Evolutionary conservation across 2,888 invertebrate genomes (phyloP).

Genomic region (Ophion costatus): DNA sequence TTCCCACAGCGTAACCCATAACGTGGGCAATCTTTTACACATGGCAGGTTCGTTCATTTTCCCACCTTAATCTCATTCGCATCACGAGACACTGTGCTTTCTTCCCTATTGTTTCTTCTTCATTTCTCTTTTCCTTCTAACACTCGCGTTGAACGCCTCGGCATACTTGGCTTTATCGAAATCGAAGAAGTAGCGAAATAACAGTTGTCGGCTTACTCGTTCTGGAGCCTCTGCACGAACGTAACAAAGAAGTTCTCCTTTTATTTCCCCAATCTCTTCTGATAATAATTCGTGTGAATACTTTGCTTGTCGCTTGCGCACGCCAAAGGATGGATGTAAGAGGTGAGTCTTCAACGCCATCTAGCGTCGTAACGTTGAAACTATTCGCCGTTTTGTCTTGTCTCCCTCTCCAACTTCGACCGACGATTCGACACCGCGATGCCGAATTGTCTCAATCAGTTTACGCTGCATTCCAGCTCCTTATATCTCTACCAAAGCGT

Average conservation of each 20-base stretch:
- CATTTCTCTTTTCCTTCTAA: background rate
- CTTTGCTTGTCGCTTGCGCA: constrained; percentile 67
- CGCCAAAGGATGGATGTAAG: constrained; percentile 84
- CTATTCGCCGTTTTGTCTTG: background rate
- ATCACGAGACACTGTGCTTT: background rate
- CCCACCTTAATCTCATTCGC: constrained; percentile 59
- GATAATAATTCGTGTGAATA: background rate
- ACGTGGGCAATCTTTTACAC: constrained; percentile 90
- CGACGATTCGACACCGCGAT: background rate
- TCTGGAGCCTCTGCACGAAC: background rate
- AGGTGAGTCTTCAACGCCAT: constrained; percentile 75
- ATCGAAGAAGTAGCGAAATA: background rate
- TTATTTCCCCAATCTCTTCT: background rate
- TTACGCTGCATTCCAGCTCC: background rate
- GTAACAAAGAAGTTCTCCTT: background rate
- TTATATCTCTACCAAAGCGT: background rate
- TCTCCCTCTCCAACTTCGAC: background rate
- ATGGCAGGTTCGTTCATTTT: constrained; percentile 88
- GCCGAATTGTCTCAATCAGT: background rate
- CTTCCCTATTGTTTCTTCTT: background rate
- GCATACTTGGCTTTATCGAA: background rate
- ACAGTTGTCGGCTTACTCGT: background rate
- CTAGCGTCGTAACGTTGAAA: background rate
- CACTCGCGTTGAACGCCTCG: background rate
- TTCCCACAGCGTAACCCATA: constrained; percentile 86